Evolutionary conservation across 1,140 invertebrate species (phyloP).

Genomic region (Oryctes rhinoceros): DNA sequence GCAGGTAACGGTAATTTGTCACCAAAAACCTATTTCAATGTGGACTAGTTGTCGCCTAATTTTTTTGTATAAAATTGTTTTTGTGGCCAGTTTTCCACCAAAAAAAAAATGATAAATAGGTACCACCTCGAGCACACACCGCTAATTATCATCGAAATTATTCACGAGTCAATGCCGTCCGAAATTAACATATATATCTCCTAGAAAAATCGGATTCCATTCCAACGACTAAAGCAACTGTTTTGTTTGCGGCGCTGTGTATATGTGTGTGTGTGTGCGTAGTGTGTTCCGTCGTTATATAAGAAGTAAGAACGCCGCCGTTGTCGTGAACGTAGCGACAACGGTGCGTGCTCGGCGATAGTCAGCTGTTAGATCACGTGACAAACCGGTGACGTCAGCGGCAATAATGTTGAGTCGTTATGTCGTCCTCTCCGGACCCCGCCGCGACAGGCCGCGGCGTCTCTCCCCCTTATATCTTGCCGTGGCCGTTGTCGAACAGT

Average conservation of each 20-base stretch:
- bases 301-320: slow-evolving; percentile 25
- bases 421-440: slow-evolving; percentile 20
- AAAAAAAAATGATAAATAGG: neutral
- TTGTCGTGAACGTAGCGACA: slow-evolving; percentile 6
- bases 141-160: slow-evolving; percentile 18
- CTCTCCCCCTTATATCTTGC: neutral
- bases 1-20: too few relatives aligned
- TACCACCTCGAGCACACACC: neutral
- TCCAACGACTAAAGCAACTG: slow-evolving; percentile 17
- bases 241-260: neutral
- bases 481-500: neutral
- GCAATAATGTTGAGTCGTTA: slow-evolving; percentile 34
- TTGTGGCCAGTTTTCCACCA: too few relatives aligned
- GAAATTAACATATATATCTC: slow-evolving; percentile 20
- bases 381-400: slow-evolving; percentile 30
- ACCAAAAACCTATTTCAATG: too few relatives aligned
- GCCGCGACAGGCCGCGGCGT: neutral
- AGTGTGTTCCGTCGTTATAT: slow-evolving; percentile 8
- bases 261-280: neutral
- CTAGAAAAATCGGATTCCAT: slow-evolving; percentile 26
- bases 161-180: neutral
- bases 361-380: slow-evolving; percentile 36
- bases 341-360: slow-evolving; percentile 29
- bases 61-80: too few relatives aligned
- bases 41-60: too few relatives aligned